Base-by-base conservation (phyloP, 2,888 invertebrate genomes). In the Heliconius hortense region DNA sequence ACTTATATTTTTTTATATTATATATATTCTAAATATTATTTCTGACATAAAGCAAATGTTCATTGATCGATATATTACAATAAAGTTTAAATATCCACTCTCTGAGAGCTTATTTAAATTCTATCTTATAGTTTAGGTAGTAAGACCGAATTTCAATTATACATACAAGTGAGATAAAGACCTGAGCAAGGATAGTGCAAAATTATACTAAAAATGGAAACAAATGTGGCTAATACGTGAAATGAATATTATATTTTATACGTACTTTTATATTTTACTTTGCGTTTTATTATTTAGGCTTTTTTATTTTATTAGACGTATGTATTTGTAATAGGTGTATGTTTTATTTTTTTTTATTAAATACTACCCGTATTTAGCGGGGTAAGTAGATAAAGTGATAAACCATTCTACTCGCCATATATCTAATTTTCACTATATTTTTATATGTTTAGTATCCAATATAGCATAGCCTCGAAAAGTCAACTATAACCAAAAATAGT, bases 61-160 rank as follows among this genome's bases (percentile, higher is more conserved):
- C 43, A 59, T 73, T 39, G 35, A 73, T 60, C 28, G 66, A 73
- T 39, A 56, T 21, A 73, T 67, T 59, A 73, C 59, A 67, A 28
- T 73, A 59, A 73, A 66, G 53, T 31, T 56, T 13, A n/a, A 69
- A n/a, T n/a, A 31, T 21, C 15, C n/a, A 26, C 43, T 48, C 11
- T 2, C 5, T 21, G 21, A 68, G 26, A 18, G 24, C 7, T 56
- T 15, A n/a, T 21, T 53, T 26, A 62, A n/a, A 62, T 35, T 74
- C 28, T n/a, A 26, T 48, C 73, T 74, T 68, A 74, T 74, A 7
- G 4, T 5, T 3, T 24, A 8, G 0, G 0, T 11, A 43, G 62
- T 68, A 68, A 62, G 56, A 68, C 62, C 4, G 15, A 73, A 11
- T 74, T 53, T 48, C 48, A 15, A 21, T 31, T n/a, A 24, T 4